These are phyloP conservation scores for Trichogramma evanescens DNA, from an alignment of 2,888 invertebrate species.

Conservation along the genomic window DNA sequence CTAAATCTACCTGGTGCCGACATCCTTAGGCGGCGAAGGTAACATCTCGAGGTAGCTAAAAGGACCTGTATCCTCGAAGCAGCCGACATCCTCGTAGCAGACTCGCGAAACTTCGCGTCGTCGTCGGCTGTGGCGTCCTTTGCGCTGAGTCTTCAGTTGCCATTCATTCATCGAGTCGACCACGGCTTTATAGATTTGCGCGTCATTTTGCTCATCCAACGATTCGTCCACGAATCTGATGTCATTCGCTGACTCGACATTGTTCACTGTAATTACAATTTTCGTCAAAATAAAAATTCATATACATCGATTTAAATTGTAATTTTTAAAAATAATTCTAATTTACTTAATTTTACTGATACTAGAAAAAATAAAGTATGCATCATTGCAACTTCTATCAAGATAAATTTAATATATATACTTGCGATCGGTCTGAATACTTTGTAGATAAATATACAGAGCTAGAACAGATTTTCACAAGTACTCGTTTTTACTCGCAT, in stretches of 20 bases:
- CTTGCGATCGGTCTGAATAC: too few relatives aligned
- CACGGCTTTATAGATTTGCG: conserved; percentile 66
- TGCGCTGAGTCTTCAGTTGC: conserved; percentile 54
- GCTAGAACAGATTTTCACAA: too few relatives aligned
- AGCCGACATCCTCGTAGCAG: conserved; percentile 85
- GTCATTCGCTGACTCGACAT: conserved; percentile 45
- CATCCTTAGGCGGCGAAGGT: conserved; percentile 78
- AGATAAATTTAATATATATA: too few relatives aligned
- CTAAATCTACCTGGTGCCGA: conserved; percentile 66
- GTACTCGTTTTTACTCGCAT: too few relatives aligned
- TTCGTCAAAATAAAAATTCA: too few relatives aligned
- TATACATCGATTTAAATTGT: too few relatives aligned
- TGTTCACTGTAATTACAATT: conserved; percentile 5
- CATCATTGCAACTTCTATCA: too few relatives aligned
- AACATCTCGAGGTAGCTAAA: conserved; percentile 85
- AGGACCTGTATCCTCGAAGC: conserved; percentile 85
- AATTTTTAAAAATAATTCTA: too few relatives aligned
- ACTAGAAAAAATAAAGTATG: too few relatives aligned
- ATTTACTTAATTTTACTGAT: too few relatives aligned
- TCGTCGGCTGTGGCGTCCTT: conserved; percentile 47
- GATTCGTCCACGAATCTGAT: conserved; percentile 59
- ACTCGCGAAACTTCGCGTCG: conserved; percentile 75
- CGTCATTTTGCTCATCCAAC: conserved; percentile 66
- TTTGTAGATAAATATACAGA: too few relatives aligned
- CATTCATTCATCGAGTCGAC: conserved; percentile 67